A percentile compares a stretch with the other conserved stretches of the same genome.
Evolutionary conservation across 1,140 invertebrate genomes (phyloP).

Genomic region (Papilio polyxenes): DNA sequence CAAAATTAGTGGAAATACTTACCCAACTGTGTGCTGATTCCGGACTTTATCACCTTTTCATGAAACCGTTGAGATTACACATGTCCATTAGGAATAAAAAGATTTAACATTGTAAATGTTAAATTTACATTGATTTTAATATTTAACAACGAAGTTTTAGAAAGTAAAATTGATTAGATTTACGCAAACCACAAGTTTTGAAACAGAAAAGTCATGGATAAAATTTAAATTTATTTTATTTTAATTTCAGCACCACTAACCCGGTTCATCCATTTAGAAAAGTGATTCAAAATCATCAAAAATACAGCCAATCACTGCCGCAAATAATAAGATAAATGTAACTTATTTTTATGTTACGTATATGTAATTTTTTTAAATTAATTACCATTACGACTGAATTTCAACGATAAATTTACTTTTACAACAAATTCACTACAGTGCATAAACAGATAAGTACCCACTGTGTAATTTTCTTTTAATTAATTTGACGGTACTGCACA

Average conservation of each 20-base stretch:
- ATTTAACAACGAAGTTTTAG: no score
- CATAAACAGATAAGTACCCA: not conserved
- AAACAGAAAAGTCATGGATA: not conserved
- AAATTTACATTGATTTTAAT: no score
- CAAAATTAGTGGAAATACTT: not conserved
- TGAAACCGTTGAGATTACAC: not conserved
- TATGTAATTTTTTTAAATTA: not conserved
- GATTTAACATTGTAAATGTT: no score
- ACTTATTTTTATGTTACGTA: not conserved
- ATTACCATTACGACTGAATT: not conserved
- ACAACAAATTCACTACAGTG: not conserved
- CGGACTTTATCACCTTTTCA: no score
- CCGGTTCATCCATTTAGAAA: conserved; percentile 67
- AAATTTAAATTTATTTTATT: not conserved
- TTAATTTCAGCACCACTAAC: conserved; percentile 59
- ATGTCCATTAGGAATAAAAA: not conserved
- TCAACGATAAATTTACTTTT: not conserved
- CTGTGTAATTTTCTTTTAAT: not conserved
- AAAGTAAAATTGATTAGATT: no score
- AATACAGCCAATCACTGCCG: conserved; percentile 27
- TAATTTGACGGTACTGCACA: not conserved
- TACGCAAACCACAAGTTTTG: no score
- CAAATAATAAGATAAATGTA: not conserved
- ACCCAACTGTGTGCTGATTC: not conserved
- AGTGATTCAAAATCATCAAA: conserved; percentile 48